Evolutionary conservation across 2,797 vertebrate genomes (phyloP).

Genomic region (Selene dorsalis): DNA sequence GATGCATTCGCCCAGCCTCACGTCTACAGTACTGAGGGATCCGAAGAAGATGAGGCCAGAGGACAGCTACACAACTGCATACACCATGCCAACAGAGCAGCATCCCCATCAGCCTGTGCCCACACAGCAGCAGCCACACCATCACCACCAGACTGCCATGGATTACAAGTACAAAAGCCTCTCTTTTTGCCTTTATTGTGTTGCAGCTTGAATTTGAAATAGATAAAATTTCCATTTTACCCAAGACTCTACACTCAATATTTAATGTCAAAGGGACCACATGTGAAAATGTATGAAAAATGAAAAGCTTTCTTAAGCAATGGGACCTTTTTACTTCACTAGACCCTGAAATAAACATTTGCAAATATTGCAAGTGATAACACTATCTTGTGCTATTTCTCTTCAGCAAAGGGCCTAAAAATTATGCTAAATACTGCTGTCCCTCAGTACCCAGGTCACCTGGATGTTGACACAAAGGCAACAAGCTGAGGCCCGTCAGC

Average conservation of each 20-base stretch:
- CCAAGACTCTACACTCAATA: background rate
- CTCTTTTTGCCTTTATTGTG: background rate
- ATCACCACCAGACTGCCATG: constrained; percentile 89
- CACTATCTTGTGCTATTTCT: background rate
- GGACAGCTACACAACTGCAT: constrained; percentile 91
- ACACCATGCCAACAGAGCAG: constrained; percentile 91
- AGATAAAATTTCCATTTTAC: background rate
- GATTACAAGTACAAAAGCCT: constrained; percentile 93
- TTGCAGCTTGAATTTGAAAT: background rate
- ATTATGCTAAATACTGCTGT: constrained; percentile 24
- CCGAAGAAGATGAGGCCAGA: constrained; percentile 91
- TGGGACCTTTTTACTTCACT: background rate
- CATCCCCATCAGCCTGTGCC: constrained; percentile 72
- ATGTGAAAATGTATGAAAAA: background rate
- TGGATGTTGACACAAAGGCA: constrained; percentile 98
- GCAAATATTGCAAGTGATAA: background rate
- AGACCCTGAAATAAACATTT: background rate
- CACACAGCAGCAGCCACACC: constrained; percentile 77
- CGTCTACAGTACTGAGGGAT: constrained; percentile 95
- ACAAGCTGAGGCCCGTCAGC: constrained; percentile 93
- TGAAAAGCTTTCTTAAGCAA: background rate
- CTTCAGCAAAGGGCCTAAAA: background rate
- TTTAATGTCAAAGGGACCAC: background rate
- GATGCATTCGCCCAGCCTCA: constrained; percentile 97
- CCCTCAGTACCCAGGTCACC: constrained; percentile 92